phyloP scores from a whole-genome alignment of 2,797 vertebrate genomes.

The Enteromius thamalakanensis region DNA sequence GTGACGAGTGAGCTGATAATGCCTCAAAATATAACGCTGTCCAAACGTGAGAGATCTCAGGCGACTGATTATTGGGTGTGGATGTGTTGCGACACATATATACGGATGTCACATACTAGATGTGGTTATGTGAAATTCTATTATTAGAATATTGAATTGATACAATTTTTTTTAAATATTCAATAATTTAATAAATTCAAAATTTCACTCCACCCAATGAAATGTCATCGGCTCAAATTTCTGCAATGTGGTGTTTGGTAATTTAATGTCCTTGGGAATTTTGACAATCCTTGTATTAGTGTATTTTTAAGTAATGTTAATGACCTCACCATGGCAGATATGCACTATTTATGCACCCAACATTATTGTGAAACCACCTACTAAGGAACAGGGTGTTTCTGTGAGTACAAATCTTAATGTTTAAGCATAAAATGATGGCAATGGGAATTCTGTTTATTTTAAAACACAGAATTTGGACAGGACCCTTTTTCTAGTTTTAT shows the following conservation, averaged over 20 bases:
- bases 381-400: neutral
- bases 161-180: neutral
- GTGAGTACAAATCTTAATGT: neutral
- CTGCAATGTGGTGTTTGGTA: neutral
- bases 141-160: neutral
- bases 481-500: too few relatives aligned
- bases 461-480: too few relatives aligned
- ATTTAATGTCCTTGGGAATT: neutral
- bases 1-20: conserved; percentile 48
- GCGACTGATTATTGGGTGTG: conserved; percentile 52
- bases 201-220: neutral
- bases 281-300: neutral
- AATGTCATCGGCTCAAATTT: neutral
- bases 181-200: neutral
- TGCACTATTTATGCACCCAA: neutral
- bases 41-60: conserved; percentile 46
- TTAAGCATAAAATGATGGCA: neutral
- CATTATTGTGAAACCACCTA: neutral
- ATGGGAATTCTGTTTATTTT: too few relatives aligned
- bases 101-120: conserved; percentile 38
- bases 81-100: conserved; percentile 14
- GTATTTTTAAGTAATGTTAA: neutral
- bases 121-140: conserved; percentile 40
- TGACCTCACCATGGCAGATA: neutral
- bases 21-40: conserved; percentile 52